Evolutionary conservation across 2,797 vertebrate species (phyloP), one percentile per base, ranked within the genome.

Genomic region (Myiothlypis coronata): DNA sequence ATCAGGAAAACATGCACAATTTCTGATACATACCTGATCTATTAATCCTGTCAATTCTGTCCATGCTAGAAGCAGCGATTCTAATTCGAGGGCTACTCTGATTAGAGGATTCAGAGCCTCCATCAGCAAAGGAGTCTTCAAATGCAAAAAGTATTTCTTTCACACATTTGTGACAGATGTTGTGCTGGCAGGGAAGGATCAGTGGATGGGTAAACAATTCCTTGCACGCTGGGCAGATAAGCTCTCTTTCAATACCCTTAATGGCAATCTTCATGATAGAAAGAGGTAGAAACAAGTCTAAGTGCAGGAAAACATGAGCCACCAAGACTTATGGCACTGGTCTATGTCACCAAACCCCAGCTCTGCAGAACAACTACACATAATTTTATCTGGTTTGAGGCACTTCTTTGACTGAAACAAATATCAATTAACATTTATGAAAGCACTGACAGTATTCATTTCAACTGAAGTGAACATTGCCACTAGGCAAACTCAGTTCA

Each of bases 151-250:
- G 98, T 95, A 99, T 98, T 95, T 99, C 99, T 88, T 99, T 98
- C 44, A 99, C 98, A 80, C 99, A 99, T 95, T 99, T 99, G 97
- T 99, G 99, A 96, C 99, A 99, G 95, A 99, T 82, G 82, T 98
- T 99, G 97, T 99, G 99, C 97, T 99, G 99, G 96, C 99, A 99
- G 53, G 99, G 99, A 88, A 99, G 98, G 97, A 99, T 99, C 94
- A 99, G 94, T 0, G 99, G 99, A 87, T 99, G 99, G 39, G 99
- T 99, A 97, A 99, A 99, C 78, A 99, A 98, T 89, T 99, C 99
- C 96, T 99, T 99, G 94, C 99, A 99, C 80, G 99, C 98, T 9
- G 99, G 99, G 96, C 99, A 99, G 96, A 99, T 98, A 90, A 99
- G 98, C 97, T 99, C 99, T 96, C 98, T 97, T 98, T 99, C 99